These are phyloP conservation scores for Pteruthius melanotis DNA, from an alignment of 2,113 vertebrate genomes.

Conservation along the genomic window DNA sequence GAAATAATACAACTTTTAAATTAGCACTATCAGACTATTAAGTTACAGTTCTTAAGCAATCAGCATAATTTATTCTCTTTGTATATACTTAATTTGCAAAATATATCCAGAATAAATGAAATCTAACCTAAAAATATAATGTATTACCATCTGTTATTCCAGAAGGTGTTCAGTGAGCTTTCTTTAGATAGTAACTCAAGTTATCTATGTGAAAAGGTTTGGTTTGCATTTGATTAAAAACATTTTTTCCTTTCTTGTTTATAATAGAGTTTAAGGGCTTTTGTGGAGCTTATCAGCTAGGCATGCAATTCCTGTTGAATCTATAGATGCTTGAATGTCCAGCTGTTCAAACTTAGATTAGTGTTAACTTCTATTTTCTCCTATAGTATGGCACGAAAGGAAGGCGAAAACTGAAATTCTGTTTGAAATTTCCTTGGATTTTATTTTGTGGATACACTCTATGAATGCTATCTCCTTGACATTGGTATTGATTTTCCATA, in stretches of 20 bases:
- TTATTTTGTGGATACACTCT: background rate
- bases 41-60: background rate
- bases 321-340: background rate
- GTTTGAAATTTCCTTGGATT: background rate
- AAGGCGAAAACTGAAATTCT: background rate
- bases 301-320: background rate
- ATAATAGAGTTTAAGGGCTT: background rate
- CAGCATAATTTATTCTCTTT: background rate
- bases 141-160: background rate
- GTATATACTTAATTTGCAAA: background rate
- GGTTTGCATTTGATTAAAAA: background rate
- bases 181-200: background rate
- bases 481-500: background rate
- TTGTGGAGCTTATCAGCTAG: background rate
- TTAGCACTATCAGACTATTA: background rate
- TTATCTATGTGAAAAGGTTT: background rate
- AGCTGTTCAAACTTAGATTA: background rate
- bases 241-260: background rate
- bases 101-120: background rate
- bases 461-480: background rate
- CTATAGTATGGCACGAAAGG: background rate
- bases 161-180: background rate
- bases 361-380: background rate
- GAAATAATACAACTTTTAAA: background rate
- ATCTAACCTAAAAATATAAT: background rate